Conservation (phyloP, 2,113 vertebrate genomes). For the Apaloderma vittatum region DNA sequence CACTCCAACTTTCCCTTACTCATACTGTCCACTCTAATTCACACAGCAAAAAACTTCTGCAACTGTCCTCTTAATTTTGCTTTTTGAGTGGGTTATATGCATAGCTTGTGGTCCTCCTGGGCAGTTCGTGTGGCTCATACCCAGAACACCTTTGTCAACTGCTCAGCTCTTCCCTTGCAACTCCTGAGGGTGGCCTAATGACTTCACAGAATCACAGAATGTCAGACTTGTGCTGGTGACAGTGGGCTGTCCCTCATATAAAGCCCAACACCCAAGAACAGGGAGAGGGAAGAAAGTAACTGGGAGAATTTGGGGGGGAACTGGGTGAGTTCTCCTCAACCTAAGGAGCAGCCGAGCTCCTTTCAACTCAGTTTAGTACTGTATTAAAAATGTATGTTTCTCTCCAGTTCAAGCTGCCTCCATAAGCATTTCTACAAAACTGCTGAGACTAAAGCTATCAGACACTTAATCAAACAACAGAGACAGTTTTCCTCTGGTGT, state of each 20-base stretch:
- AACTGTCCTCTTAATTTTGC: background rate
- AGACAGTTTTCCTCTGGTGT: background rate
- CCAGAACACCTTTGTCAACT: background rate
- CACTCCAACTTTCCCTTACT: background rate
- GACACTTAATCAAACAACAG: constrained; percentile 1
- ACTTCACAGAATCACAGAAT: too few species aligned
- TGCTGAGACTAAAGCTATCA: background rate
- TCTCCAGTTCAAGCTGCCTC: background rate
- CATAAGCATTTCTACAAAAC: background rate
- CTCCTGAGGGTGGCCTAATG: background rate
- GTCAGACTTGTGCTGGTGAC: background rate
- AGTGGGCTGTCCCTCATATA: fast-evolving
- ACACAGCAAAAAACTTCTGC: background rate
- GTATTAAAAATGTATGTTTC: fast-evolving
- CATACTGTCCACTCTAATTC: background rate
- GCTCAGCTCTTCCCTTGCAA: background rate
- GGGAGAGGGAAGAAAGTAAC: background rate
- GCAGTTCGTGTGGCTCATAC: background rate
- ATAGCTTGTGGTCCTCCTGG: background rate
- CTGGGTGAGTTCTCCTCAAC: background rate
- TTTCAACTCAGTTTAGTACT: background rate
- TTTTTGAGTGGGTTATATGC: background rate
- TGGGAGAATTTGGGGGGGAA: background rate
- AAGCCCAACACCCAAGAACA: background rate
- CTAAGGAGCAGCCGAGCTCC: background rate